Evolutionary conservation across 1,140 invertebrate species (phyloP), one percentile per base, ranked within the genome.

Genomic region (Eumeta japonica): DNA sequence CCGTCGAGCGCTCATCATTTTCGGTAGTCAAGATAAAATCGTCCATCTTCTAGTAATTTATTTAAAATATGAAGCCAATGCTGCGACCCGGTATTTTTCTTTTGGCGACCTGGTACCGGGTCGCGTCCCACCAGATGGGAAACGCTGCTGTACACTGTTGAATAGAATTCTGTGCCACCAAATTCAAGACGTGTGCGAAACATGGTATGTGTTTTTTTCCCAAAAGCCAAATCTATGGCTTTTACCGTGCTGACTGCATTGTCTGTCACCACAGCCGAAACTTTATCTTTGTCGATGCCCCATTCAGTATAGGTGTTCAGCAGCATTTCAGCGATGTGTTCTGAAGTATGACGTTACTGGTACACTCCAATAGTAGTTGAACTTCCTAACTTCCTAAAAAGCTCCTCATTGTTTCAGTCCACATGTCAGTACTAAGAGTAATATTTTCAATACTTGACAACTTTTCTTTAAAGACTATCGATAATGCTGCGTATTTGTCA

Each of bases 121-220:
- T n/a, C n/a, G n/a, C n/a, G n/a, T n/a, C n/a, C n/a, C n/a, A n/a
- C n/a, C n/a, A n/a, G n/a, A n/a, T n/a, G n/a, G n/a, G n/a, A n/a
- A n/a, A n/a, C n/a, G n/a, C n/a, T n/a, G n/a, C n/a, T n/a, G n/a
- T 13, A 30, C 15, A 13, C 14, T 30, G 27, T 30, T 50, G 45
- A 44, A 39, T 28, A 30, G 41, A 28, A 48, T 53, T 37, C 53
- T 50, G 27, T 27, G 48, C 62, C 5, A 67, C 52, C 28, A 68
- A 59, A 59, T 70, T 66, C n/a, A 76, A 14, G 7, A 55, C 71
- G 42, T 76, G 68, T 0, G 62, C 61, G 52, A 71, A 75, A 48
- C 60, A 75, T 17, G 58, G 56, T 10, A 70, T 50, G 37, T 74
- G 58, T 38, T 62, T 62, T 49, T 55, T 53, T 3, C n/a, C 59